Conservation (phyloP, 1,140 invertebrate genomes). For the Drosophila virilis region DNA sequence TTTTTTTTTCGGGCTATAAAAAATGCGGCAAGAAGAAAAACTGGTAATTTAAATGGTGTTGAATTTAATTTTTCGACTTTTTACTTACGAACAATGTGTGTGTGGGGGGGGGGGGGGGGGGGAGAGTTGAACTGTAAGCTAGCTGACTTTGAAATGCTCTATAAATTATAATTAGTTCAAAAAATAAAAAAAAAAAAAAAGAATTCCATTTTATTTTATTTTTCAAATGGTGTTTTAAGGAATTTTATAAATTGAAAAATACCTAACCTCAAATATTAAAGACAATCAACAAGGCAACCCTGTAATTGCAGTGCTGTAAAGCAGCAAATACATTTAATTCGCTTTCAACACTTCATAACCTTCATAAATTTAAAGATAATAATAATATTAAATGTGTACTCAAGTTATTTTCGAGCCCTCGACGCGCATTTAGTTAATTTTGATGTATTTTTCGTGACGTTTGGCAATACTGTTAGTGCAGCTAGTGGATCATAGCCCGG, state of each 20-base stretch:
- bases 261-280: too few species aligned
- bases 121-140: not conserved
- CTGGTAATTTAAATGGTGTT: slow-evolving; percentile 55
- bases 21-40: slow-evolving; percentile 36
- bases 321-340: too few species aligned
- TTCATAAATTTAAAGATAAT: too few species aligned
- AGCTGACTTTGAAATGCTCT: not conserved
- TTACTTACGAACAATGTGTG: not conserved
- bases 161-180: not conserved
- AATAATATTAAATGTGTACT: not conserved
- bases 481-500: slow-evolving; percentile 6
- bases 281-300: too few species aligned
- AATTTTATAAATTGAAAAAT: too few species aligned
- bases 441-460: not conserved
- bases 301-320: too few species aligned
- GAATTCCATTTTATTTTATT: too few species aligned
- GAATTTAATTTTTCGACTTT: slow-evolving; percentile 25
- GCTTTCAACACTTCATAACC: too few species aligned
- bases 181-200: too few species aligned
- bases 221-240: too few species aligned
- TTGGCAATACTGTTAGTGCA: not conserved
- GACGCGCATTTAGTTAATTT: not conserved
- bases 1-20: slow-evolving; percentile 15
- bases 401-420: not conserved
- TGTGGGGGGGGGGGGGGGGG: not conserved